phyloP scores from a whole-genome alignment of 2,797 vertebrate genomes.

The Zalophus californianus region DNA sequence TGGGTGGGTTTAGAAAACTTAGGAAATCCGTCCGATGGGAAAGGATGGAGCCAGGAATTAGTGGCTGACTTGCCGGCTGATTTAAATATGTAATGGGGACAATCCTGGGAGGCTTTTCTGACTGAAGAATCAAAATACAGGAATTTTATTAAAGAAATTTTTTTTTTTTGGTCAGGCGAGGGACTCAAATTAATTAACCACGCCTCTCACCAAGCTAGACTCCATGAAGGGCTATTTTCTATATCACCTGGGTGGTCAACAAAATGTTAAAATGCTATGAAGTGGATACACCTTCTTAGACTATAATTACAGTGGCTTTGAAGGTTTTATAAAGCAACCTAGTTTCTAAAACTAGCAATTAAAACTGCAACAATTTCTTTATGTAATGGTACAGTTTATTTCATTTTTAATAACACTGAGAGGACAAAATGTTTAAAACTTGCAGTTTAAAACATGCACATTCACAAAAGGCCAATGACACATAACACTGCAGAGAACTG shows the following conservation, averaged over 20 bases:
- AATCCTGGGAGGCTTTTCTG: background rate
- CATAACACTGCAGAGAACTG: constrained; percentile 91
- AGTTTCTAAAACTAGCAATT: constrained; percentile 59
- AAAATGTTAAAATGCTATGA: background rate
- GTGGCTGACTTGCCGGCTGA: background rate
- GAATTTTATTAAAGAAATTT: background rate
- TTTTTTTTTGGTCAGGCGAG: background rate
- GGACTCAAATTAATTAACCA: background rate
- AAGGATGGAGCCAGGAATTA: background rate
- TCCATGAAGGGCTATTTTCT: background rate
- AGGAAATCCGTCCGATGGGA: background rate
- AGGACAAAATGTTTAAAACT: constrained; percentile 97
- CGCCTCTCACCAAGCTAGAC: background rate
- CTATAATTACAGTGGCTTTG: background rate
- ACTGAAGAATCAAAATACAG: background rate
- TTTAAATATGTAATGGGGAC: background rate
- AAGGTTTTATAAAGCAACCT: constrained; percentile 52
- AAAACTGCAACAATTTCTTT: constrained; percentile 72
- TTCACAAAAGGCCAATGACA: constrained; percentile 92
- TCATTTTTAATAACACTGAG: constrained; percentile 94
- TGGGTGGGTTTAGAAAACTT: background rate
- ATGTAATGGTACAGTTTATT: constrained; percentile 94
- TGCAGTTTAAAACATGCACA: constrained; percentile 98
- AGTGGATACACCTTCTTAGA: background rate
- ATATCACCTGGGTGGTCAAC: background rate